These are phyloP conservation scores for Macaca nemestrina DNA, from an alignment of 2,113 vertebrate species.

Conservation along the genomic window DNA sequence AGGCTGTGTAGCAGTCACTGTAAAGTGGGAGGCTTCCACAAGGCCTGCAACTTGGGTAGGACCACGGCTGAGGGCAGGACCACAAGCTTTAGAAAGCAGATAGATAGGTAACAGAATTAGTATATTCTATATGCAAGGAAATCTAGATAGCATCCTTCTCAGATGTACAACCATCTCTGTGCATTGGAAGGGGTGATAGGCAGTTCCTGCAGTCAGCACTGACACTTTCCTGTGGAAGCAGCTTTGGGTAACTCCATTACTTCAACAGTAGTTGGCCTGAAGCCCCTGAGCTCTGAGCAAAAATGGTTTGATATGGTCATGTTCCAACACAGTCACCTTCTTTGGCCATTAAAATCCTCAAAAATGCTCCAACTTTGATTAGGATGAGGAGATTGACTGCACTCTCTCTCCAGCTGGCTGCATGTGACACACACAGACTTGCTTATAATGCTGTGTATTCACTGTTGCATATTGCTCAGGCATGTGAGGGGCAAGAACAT, in stretches of 20 bases:
- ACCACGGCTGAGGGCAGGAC: not conserved
- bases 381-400: not conserved
- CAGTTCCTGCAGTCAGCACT: not conserved
- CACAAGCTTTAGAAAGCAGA: not conserved
- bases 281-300: not conserved
- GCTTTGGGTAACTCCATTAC: not conserved
- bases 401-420: not conserved
- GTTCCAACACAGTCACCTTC: not conserved
- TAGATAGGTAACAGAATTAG: not conserved
- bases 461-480: not conserved
- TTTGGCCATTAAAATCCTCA: not conserved
- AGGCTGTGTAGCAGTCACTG: not conserved
- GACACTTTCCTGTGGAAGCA: not conserved
- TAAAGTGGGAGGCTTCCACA: not conserved
- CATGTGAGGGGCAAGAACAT: not conserved
- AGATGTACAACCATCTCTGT: not conserved
- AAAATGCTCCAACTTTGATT: not conserved
- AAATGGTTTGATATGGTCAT: not conserved
- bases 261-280: not conserved
- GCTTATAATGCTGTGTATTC: not conserved
- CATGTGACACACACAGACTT: not conserved
- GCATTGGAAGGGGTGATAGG: not conserved
- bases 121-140: not conserved
- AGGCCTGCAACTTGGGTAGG: not conserved
- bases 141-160: not conserved